phyloP scores from a whole-genome alignment of 2,113 vertebrate species.

The Acrocephalus arundinaceus region DNA sequence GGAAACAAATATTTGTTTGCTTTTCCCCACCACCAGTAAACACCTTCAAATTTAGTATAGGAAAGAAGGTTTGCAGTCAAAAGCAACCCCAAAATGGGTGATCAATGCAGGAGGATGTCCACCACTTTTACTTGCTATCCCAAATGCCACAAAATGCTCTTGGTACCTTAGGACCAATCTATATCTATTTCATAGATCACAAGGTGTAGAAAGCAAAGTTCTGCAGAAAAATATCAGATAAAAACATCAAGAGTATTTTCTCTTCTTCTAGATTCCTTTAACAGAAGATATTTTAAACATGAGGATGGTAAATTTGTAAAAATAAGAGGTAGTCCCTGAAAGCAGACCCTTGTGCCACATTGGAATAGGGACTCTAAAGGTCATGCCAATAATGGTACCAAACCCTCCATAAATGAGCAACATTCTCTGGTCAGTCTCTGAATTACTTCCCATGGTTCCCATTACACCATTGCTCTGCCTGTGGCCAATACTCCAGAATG shows the following conservation, averaged over 20 bases:
- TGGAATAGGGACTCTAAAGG: background rate
- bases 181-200: background rate
- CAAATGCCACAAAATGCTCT: background rate
- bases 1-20: background rate
- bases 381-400: background rate
- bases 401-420: background rate
- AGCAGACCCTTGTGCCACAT: background rate
- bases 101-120: background rate
- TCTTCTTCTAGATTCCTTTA: background rate
- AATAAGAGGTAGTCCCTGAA: background rate
- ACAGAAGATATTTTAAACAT: background rate
- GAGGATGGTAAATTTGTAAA: background rate
- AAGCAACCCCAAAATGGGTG: background rate
- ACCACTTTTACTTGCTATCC: background rate
- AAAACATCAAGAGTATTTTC: background rate
- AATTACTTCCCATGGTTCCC: background rate
- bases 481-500: background rate
- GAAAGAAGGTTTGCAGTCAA: background rate
- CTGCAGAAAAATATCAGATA: background rate
- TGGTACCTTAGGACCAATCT: background rate
- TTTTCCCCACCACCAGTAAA: background rate
- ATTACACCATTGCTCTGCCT: background rate
- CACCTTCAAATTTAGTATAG: background rate
- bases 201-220: background rate
- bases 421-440: background rate